Evolutionary conservation across 2,888 invertebrate species (phyloP).

Genomic region (Phyto melanocephala): DNA sequence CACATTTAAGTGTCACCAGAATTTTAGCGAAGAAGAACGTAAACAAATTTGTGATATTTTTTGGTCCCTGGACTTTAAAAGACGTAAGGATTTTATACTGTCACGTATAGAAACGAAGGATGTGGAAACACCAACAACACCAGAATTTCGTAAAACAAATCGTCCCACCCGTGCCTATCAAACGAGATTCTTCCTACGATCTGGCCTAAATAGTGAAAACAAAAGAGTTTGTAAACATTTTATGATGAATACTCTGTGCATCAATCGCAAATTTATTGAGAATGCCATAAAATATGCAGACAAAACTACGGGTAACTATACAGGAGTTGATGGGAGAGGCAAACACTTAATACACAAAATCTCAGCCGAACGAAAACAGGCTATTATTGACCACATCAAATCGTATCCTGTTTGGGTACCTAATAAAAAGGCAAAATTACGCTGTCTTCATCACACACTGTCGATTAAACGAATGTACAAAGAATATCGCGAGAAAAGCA

Average conservation of each 20-base stretch:
- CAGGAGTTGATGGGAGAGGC: constrained; percentile 65
- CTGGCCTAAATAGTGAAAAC: constrained; percentile 64
- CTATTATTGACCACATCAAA: constrained; percentile 63
- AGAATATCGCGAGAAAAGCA: constrained; percentile 63
- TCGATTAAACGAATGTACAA: constrained; percentile 65
- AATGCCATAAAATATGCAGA: constrained; percentile 65
- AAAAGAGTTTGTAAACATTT: constrained; percentile 66
- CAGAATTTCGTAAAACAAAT: constrained; percentile 65
- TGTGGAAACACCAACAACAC: constrained; percentile 57
- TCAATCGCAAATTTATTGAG: constrained; percentile 63
- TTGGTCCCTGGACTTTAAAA: constrained; percentile 67
- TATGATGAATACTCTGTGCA: constrained; percentile 65
- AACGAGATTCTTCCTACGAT: constrained; percentile 66
- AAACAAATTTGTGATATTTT: constrained; percentile 65
- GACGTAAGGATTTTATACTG: constrained; percentile 67
- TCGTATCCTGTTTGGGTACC: constrained; percentile 67
- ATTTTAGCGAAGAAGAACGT: constrained; percentile 66
- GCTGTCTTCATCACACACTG: constrained; percentile 65
- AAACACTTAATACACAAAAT: constrained; percentile 64
- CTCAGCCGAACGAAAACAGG: constrained; percentile 54
- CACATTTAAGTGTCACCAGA: constrained; percentile 62
- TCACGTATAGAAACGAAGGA: constrained; percentile 66
- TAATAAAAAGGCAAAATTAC: constrained; percentile 65
- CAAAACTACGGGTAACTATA: constrained; percentile 65
- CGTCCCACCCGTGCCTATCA: constrained; percentile 64